These are phyloP conservation scores for Eumacrocentrus americanus DNA, from an alignment of 2,888 invertebrate genomes.

Conservation along the genomic window DNA sequence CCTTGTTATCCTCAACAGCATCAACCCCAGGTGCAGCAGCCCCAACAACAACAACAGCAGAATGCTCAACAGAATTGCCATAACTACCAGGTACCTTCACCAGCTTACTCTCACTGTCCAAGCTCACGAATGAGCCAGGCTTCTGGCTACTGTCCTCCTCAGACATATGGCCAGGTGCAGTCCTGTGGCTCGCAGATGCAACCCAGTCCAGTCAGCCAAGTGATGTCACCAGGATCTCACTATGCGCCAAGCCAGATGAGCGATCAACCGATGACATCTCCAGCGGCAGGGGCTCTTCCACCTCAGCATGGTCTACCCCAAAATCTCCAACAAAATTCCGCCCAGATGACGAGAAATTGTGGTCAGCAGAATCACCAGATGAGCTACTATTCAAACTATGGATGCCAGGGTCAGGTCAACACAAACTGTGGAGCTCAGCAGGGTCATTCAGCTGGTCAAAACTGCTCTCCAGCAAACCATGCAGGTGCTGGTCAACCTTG, in stretches of 20 bases:
- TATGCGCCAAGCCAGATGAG: conserved; percentile 53
- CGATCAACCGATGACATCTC: conserved; percentile 57
- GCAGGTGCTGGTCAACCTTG: conserved; percentile 23
- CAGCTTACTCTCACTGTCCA: conserved; percentile 53
- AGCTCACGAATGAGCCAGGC: conserved; percentile 50
- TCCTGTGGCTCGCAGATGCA: conserved; percentile 44
- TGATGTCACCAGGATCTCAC: conserved; percentile 57
- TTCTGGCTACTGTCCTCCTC: conserved; percentile 52
- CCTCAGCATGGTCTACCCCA: conserved; percentile 54
- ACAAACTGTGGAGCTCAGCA: conserved; percentile 42
- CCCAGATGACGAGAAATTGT: conserved; percentile 56
- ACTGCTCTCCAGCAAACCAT: conserved; percentile 42
- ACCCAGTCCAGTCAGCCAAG: conserved; percentile 49
- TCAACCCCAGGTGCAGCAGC: conserved; percentile 31
- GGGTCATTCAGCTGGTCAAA: conserved; percentile 40
- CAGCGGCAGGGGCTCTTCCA: conserved; percentile 56
- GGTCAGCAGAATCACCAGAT: conserved; percentile 46
- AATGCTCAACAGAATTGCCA: conserved; percentile 43
- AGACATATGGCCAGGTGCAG: conserved; percentile 47
- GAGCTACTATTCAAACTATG: conserved; percentile 49
- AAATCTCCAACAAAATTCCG: conserved; percentile 46
- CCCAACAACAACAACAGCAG: conserved; percentile 30
- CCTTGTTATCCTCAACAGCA: conserved; percentile 45
- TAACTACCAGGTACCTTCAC: conserved; percentile 48
- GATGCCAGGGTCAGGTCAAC: conserved; percentile 48